Evolutionary conservation across 2,797 vertebrate species (phyloP), one percentile per base, ranked within the genome.

Genomic region (Gymnoscopelus braueri): DNA sequence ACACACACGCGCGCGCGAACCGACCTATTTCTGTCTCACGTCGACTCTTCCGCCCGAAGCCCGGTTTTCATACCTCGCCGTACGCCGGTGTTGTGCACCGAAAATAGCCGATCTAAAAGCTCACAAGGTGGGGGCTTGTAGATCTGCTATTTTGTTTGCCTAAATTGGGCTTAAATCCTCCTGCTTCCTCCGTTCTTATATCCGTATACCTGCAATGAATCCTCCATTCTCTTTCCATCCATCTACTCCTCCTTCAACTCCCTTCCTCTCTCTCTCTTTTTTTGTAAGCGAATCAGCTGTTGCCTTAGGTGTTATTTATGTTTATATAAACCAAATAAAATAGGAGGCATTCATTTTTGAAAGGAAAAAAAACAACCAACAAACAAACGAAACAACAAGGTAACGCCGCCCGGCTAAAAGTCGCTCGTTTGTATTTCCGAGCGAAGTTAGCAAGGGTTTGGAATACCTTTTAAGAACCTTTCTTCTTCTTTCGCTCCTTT

Each of bases 241-340:
- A 55, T 4, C 23, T 56, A 14, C 26, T 54, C 51, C 32, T 69
- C 56, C 13, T 70, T 53, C 60, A 52, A 7, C 72, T 82, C 72
- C 5, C 14, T 49, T 14, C 23, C 8, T 9, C 69, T 75, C 67
- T 5, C 35, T 72, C 63, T 51, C 50, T 61, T 49, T 53, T 61
- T 67, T 61, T 32, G 47, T 63, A 88, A 55, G 55, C 65, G 60
- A 78, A 90, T 89, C 92, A 87, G 86, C 93, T 83, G 92, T 93
- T 95, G 93, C 93, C 93, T 95, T 95, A 93, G 92, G 84, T 92
- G 87, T 91, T 89, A 91, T 92, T 91, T 92, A 91, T 91, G 91
- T 92, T 44, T 88, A 91, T 83, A 86, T 84, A 93, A 93, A 94
- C 93, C 93, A 95, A 95, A 94, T 90, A 88, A 89, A 89, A 92